Base-by-base conservation (phyloP, 2,797 vertebrate species). In the Sternarchorhynchus goeldii region DNA sequence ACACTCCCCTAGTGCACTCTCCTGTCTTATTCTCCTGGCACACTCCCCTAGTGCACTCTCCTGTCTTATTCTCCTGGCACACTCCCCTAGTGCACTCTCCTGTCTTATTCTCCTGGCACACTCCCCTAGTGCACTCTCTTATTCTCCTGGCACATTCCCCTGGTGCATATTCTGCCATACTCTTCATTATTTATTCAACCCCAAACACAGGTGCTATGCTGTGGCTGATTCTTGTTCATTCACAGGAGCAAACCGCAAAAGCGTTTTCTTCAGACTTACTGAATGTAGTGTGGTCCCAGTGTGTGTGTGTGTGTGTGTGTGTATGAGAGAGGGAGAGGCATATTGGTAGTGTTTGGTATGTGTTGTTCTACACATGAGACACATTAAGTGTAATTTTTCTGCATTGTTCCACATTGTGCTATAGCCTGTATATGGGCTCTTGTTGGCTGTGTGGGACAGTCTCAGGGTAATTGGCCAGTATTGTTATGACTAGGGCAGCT, bases 301-400 rank as follows among this genome's bases (percentile, higher is more conserved):
- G 34, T 16, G 17, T 20, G 16, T 64, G 17, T 20, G 41, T 45
- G 41, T 45, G 41, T 45, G 41, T 45, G 41, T 45, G 2, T 45
- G 41, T 45, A 8, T 45, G 17, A 36, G 4, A 8, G 32, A 12
- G n/a, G 4, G 1, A 36, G 31, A 10, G 8, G 25, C 6, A 39
- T 65, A 65, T 36, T 39, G 63, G 32, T 36, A 17, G 20, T 65
- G 18, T n/a, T 39, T 65, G 17, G 32, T 6, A 41, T 39, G 34
- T 65, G 34, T 20, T 65, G 63, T 7, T 41, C 34, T 39, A 36
- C 6, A 18, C 45, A 20, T 67, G 65, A 20, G 65, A 45, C 65
- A 67, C 36, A 25, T 67, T 67, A 39, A 39, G 65, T 5, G 65
- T 67, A 67, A 67, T 67, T 67, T 36, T n/a, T 45, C 65, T 25